A percentile compares a stretch with the other conserved stretches of the same genome.
These are phyloP conservation scores for Gonioctena quinquepunctata DNA, from an alignment of 1,140 invertebrate species.

Conservation along the genomic window DNA sequence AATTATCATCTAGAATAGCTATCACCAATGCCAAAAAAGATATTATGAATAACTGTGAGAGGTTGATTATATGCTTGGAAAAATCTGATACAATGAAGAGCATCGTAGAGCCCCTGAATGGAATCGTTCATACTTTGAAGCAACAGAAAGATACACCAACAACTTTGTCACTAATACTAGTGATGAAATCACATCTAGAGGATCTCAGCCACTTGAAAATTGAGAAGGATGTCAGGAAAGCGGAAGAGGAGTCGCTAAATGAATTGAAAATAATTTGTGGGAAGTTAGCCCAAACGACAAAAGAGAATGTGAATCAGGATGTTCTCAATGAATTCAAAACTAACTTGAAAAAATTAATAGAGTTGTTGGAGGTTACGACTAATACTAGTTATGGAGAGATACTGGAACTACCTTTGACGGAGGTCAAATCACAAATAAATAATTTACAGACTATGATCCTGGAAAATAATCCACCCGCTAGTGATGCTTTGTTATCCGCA, in stretches of 20 bases:
- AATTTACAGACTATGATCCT: slow-evolving; percentile 22
- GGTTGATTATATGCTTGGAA: slow-evolving; percentile 1
- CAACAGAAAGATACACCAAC: neutral
- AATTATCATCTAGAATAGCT: slow-evolving; percentile 25
- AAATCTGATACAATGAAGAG: neutral
- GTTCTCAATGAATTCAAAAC: neutral
- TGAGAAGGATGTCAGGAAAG: no score
- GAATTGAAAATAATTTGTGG: neutral
- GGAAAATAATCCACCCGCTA: slow-evolving; percentile 19
- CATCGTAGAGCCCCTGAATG: neutral
- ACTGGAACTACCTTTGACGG: slow-evolving; percentile 1
- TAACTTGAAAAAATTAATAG: neutral
- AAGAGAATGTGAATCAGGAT: neutral
- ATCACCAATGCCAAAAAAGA: slow-evolving; percentile 23
- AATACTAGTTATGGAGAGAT: neutral
- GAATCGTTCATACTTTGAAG: neutral
- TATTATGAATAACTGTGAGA: slow-evolving; percentile 10
- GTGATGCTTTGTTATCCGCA: slow-evolving; percentile 26
- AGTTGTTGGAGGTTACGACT: neutral
- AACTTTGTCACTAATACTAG: no score
- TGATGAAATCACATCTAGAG: no score
- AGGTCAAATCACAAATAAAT: slow-evolving; percentile 20
- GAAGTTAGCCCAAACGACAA: neutral
- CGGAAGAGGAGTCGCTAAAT: neutral
- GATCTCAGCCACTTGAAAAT: no score